phyloP scores from a whole-genome alignment of 2,113 vertebrate genomes.

The Ramphastos sulfuratus region DNA sequence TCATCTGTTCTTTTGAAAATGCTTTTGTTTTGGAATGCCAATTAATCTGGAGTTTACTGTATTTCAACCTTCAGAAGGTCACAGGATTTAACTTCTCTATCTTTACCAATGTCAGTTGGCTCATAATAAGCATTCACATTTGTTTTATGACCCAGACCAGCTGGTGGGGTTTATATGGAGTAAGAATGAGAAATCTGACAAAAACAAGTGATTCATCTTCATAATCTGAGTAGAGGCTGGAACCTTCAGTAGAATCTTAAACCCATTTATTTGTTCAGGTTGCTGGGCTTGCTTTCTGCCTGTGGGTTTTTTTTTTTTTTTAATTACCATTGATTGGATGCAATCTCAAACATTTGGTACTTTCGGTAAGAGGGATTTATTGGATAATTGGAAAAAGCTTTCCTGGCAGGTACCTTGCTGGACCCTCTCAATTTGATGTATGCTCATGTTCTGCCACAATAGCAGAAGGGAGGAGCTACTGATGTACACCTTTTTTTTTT shows the following conservation, averaged over 20 bases:
- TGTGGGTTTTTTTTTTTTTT: neutral
- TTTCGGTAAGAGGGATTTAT: neutral
- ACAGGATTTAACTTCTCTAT: conserved; percentile 25
- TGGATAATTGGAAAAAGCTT: neutral
- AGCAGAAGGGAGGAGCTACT: neutral
- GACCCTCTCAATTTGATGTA: neutral
- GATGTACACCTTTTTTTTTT: neutral
- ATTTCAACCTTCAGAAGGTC: conserved; percentile 39
- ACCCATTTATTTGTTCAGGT: conserved; percentile 7
- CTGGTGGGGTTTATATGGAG: conserved; percentile 33
- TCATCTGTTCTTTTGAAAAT: neutral
- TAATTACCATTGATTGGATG: neutral
- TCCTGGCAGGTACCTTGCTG: neutral
- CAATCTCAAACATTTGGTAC: neutral
- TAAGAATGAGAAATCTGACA: conserved; percentile 37
- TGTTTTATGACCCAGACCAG: conserved; percentile 47
- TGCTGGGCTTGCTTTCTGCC: neutral
- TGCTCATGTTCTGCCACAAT: neutral
- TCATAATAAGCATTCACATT: conserved; percentile 35
- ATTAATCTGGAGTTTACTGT: neutral
- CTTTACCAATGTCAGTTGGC: conserved; percentile 33
- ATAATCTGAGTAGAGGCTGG: neutral
- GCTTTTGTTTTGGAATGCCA: conserved; percentile 2
- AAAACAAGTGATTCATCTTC: conserved; percentile 47
- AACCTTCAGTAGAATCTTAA: conserved; percentile 26